Percentiles rank a stretch among this genome's conserved stretches.
These are phyloP conservation scores for Heteromurus nitidus DNA, from an alignment of 2,888 invertebrate genomes.

Conservation along the genomic window DNA sequence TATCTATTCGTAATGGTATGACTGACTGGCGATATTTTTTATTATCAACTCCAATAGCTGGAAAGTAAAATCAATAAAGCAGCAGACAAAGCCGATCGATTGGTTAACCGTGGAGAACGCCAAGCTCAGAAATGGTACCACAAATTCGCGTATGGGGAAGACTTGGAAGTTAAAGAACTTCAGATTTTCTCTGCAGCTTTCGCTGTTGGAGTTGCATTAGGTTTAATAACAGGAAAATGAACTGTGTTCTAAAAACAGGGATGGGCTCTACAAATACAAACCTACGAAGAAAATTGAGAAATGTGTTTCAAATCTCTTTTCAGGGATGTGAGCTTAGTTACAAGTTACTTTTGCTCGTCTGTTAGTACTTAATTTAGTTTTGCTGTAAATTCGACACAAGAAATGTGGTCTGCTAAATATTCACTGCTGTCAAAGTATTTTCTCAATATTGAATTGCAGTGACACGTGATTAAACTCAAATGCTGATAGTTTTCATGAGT, in stretches of 20 bases:
- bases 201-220: slow-evolving; percentile 86
- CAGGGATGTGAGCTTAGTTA: slow-evolving; percentile 64
- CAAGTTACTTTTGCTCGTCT: slow-evolving; percentile 24
- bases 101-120: slow-evolving; percentile 82
- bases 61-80: slow-evolving; percentile 89
- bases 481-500: no score
- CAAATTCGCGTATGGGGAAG: slow-evolving; percentile 78
- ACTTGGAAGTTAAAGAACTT: slow-evolving; percentile 78
- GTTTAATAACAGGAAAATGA: slow-evolving; percentile 75
- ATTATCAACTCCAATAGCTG: slow-evolving; percentile 79
- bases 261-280: no score
- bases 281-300: slow-evolving; percentile 19
- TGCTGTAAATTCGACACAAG: not conserved
- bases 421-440: not conserved
- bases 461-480: no score
- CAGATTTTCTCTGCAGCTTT: slow-evolving; percentile 89
- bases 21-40: slow-evolving; percentile 11
- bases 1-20: no score
- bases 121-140: slow-evolving; percentile 87
- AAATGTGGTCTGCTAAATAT: not conserved
- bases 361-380: slow-evolving; percentile 27
- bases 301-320: slow-evolving; percentile 54
- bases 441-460: no score
- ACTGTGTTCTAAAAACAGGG: no score
- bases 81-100: slow-evolving; percentile 86